Percentiles rank a stretch among this genome's conserved stretches.
These are phyloP conservation scores for Palythoa grandiflora DNA, from an alignment of 92 coral and sea anemone species.

Conservation along the genomic window DNA sequence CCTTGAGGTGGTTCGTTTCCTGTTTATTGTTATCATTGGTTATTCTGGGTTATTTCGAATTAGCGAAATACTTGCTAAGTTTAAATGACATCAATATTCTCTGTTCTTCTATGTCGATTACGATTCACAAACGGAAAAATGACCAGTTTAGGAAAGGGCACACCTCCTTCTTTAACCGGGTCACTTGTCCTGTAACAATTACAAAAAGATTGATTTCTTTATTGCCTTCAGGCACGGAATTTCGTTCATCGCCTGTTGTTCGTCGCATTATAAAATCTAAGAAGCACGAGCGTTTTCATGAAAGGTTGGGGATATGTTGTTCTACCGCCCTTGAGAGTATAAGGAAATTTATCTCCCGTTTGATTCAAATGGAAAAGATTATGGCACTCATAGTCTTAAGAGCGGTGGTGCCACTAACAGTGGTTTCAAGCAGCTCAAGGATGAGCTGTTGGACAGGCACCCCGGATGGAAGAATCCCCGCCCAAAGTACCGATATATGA, in stretches of 20 bases:
- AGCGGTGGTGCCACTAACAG: neutral
- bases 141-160: neutral
- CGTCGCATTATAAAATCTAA: too few relatives aligned
- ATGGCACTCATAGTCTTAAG: too few relatives aligned
- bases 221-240: neutral
- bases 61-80: neutral
- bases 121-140: too few relatives aligned
- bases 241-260: too few relatives aligned
- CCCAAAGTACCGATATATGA: neutral
- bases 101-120: neutral
- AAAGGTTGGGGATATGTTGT: neutral
- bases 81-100: neutral
- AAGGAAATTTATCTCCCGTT: too few relatives aligned
- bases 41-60: too few relatives aligned
- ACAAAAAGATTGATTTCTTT: too few relatives aligned
- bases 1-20: neutral
- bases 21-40: neutral
- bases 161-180: neutral
- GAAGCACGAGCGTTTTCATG: neutral
- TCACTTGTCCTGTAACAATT: neutral
- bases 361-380: too few relatives aligned
- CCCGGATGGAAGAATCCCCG: slow-evolving; percentile 5
- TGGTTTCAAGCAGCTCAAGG: neutral
- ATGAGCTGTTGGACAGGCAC: neutral
- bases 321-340: too few relatives aligned